Percentiles rank a stretch among this genome's conserved stretches.
phyloP scores from a whole-genome alignment of 2,113 vertebrate species.

The Antidorcas marsupialis region DNA sequence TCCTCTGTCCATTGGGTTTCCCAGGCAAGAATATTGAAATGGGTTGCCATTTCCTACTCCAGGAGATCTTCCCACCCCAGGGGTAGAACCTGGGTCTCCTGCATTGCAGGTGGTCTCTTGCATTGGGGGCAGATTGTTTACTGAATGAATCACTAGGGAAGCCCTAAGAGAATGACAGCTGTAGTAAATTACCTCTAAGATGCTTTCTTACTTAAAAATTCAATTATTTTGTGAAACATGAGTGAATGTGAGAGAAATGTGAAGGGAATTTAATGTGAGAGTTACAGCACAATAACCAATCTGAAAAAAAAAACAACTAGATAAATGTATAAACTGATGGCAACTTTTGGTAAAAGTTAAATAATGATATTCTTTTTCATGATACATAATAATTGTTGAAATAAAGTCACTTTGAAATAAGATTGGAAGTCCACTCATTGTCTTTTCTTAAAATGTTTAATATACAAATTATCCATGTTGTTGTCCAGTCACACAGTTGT shows the following conservation, averaged over 20 bases:
- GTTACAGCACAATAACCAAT: background rate
- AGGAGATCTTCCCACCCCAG: background rate
- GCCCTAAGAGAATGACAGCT: background rate
- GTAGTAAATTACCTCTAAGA: background rate
- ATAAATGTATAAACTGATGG: background rate
- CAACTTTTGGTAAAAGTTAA: background rate
- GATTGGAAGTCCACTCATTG: background rate
- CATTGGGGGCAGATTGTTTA: background rate
- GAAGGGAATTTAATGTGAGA: background rate
- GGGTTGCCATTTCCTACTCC: background rate
- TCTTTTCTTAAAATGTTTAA: background rate
- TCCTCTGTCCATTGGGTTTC: background rate
- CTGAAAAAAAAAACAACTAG: background rate
- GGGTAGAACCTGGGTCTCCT: background rate
- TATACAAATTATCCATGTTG: background rate
- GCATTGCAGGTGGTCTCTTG: background rate
- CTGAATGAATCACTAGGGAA: background rate
- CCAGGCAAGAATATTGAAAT: background rate
- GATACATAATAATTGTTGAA: background rate
- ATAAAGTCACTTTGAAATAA: background rate
- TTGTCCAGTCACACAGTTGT: background rate
- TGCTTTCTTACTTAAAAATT: background rate
- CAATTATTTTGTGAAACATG: background rate
- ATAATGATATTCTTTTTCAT: background rate
- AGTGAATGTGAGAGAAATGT: background rate